Base-by-base conservation (phyloP, 2,888 invertebrate genomes). In the Cylindroiulus punctatus region DNA sequence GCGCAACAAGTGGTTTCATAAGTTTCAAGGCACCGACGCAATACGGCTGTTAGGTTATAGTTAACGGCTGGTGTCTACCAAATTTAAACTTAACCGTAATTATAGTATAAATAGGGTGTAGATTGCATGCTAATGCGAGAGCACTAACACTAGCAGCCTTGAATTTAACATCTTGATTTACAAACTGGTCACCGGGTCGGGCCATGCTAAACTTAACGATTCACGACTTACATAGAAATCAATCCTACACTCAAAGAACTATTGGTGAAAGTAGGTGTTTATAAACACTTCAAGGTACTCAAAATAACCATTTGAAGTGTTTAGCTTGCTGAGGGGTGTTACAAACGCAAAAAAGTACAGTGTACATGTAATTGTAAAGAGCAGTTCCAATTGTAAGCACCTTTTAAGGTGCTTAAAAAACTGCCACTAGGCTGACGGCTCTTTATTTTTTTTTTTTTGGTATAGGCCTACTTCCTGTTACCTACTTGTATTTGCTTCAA, bases 1-100 rank as follows among this genome's bases (percentile, higher is more conserved):
- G n/a, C n/a, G 52, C 52, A 52, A 52, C 52, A 52, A 52, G 52
- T 52, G 52, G 52, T n/a, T 52, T 52, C 19, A 52, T 52, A 52
- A 52, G 1, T 19, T 52, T 52, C 52, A 19, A 52, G 52, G 14
- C 52, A 19, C n/a, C 10, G 52, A 52, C n/a, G n/a, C 52, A 52
- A 52, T n/a, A 52, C n/a, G 52, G 52, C 19, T 52, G 52, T 1
- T 52, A 52, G 52, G 52, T 52, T 52, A 52, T 7, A 36, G 52
- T 52, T 52, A 52, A 52, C 52, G 52, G 52, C 52, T 19, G 52
- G n/a, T 47, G 47, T 47, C 19, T n/a, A 7, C n/a, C 52, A n/a
- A 52, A n/a, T 19, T 19, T 1, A 52, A n/a, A 52, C 7, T 52
- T 17, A 47, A 47, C 47, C 47, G 52, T 19, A 52, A 52, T 52